Base-by-base conservation (phyloP, 2,797 vertebrate species). In the Falco naumanni region DNA sequence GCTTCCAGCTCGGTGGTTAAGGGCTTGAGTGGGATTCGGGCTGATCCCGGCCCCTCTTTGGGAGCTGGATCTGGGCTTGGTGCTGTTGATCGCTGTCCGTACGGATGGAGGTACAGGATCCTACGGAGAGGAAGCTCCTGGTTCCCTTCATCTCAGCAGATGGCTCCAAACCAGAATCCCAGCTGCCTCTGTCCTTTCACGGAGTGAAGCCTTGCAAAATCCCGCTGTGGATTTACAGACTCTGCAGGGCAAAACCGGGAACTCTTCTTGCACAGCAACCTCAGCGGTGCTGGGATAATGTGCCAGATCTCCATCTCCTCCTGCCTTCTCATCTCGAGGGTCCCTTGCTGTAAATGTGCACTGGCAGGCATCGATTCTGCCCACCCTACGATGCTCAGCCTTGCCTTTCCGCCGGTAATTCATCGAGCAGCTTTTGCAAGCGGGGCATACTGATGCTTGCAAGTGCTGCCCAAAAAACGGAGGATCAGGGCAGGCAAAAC, bases 141-240 rank as follows among this genome's bases (percentile, higher is more conserved):
- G 2, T 7, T 43, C 41, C 43, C 50, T 25, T 63, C 57, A 20
- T 16, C 45, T 45, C 75, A 47, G 39, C 57, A 82, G 29, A 22
- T 4, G 19, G n/a, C 29, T 75, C 74, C 66, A 37, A 71, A 51
- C 33, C 37, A 7, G 7, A 6, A 13, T 7, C 29, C 28, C 57
- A 59, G 39, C 24, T 26, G 47, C 59, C 53, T 50, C 75, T 10
- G 37, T 16, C 60, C 57, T 87, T 54, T 47, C 51, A 51, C 15
- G 0, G 2, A 28, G 39, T 2, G 5, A 83, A 43, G 64, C 51
- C n/a, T 59, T 57, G 37, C 37, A 28, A 57, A 78, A 39, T 37
- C 48, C 47, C 16, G 4, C 61, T 0, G 0, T 2, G 37, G 43
- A 43, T 66, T 2, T 47, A 29, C 43, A 54, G 68, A 29, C 34